phyloP scores from a whole-genome alignment of 1,140 invertebrate species.

The Pentalonia nigronervosa region DNA sequence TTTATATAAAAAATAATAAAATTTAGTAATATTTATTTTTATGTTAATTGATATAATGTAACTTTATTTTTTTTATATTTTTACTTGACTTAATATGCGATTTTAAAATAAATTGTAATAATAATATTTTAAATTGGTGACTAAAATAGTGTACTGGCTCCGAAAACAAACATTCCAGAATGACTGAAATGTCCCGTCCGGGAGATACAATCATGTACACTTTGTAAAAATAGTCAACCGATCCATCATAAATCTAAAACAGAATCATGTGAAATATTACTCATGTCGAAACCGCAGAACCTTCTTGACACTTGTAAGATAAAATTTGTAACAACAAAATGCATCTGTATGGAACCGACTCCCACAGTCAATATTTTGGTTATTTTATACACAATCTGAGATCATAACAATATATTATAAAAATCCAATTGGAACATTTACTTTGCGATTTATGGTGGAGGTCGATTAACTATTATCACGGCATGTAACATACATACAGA shows the following conservation, averaged over 20 bases:
- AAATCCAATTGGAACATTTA: not conserved
- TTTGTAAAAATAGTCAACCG: not conserved
- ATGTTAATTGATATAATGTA: no score
- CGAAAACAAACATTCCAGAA: no score
- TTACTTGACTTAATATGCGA: no score
- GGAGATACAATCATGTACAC: not conserved
- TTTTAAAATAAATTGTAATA: no score
- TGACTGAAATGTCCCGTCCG: no score
- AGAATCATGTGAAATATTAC: not conserved
- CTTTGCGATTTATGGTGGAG: not conserved
- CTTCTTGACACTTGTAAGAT: not conserved
- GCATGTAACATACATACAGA: not conserved
- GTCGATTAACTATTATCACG: not conserved
- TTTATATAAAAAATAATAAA: no score
- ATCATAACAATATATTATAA: not conserved
- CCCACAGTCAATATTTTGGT: not conserved
- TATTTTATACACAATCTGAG: not conserved
- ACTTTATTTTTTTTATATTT: no score
- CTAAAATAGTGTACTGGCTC: no score
- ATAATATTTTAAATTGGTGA: no score
- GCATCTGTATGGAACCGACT: not conserved
- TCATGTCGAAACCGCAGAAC: not conserved
- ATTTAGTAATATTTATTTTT: no score
- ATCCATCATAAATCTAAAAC: not conserved
- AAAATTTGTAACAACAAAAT: not conserved